These are phyloP conservation scores for Leptothorax acervorum DNA, from an alignment of 2,888 invertebrate genomes.

Conservation along the genomic window DNA sequence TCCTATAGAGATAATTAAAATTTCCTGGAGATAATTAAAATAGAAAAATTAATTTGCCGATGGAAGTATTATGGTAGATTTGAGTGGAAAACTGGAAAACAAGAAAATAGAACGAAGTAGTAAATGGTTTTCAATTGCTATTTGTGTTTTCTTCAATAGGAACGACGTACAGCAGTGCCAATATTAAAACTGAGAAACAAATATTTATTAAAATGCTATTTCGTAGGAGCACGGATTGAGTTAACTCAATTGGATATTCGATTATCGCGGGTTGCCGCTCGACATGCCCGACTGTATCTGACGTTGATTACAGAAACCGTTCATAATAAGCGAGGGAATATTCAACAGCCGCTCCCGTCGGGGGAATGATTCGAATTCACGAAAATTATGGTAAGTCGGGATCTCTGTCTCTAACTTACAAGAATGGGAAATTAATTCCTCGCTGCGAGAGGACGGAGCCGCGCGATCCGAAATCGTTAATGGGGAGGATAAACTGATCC, in stretches of 20 bases:
- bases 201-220: neutral
- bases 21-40: neutral
- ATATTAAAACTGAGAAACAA: slow-evolving; percentile 7
- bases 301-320: slow-evolving; percentile 74
- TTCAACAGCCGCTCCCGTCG: slow-evolving; percentile 67
- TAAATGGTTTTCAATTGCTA: neutral
- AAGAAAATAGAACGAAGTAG: neutral
- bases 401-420: slow-evolving; percentile 21
- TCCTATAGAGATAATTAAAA: neutral
- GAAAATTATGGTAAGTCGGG: slow-evolving; percentile 75
- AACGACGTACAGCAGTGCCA: neutral
- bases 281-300: slow-evolving; percentile 59
- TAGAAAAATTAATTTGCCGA: neutral
- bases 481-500: slow-evolving; percentile 59
- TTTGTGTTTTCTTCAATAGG: neutral
- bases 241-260: slow-evolving; percentile 23
- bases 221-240: neutral
- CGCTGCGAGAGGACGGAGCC: slow-evolving; percentile 60
- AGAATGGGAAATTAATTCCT: slow-evolving; percentile 73
- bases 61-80: neutral
- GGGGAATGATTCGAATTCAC: slow-evolving; percentile 69
- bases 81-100: neutral
- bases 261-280: slow-evolving; percentile 16
- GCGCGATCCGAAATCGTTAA: slow-evolving; percentile 66
- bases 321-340: slow-evolving; percentile 74